phyloP scores from a whole-genome alignment of 2,888 invertebrate genomes.

The Octodonta nipae region DNA sequence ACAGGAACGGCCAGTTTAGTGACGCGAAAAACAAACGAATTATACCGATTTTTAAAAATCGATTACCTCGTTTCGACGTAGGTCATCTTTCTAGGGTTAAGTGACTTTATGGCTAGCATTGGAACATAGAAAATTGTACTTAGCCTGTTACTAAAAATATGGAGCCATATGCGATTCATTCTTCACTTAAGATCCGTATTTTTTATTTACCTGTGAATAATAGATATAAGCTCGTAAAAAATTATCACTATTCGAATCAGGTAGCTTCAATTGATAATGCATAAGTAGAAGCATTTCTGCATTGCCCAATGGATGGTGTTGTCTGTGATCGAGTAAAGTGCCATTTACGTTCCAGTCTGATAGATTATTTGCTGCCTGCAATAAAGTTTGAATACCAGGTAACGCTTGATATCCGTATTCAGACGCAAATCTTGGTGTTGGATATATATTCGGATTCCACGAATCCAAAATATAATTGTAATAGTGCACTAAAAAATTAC shows the following conservation, averaged over 20 bases:
- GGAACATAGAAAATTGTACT: too few species aligned
- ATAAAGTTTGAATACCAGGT: slow-evolving; percentile 59
- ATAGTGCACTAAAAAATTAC: slow-evolving; percentile 55
- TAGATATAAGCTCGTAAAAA: slow-evolving; percentile 61
- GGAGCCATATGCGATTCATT: too few species aligned
- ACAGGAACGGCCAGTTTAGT: too few species aligned
- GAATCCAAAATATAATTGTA: slow-evolving; percentile 74
- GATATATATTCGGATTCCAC: slow-evolving; percentile 68
- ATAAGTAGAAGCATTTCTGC: slow-evolving; percentile 49
- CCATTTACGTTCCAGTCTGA: slow-evolving; percentile 43
- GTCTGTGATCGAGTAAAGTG: slow-evolving; percentile 59
- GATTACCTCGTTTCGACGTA: too few species aligned
- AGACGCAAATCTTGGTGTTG: slow-evolving; percentile 75
- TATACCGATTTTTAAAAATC: too few species aligned
- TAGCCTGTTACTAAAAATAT: too few species aligned
- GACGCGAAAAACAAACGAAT: too few species aligned
- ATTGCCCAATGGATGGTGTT: slow-evolving; percentile 73
- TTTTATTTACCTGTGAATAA: slow-evolving; percentile 75
- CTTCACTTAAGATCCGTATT: too few species aligned
- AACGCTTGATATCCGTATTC: slow-evolving; percentile 93
- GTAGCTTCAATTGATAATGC: slow-evolving; percentile 46
- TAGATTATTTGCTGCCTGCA: slow-evolving; percentile 41
- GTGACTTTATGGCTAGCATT: too few species aligned
- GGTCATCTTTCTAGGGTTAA: too few species aligned
- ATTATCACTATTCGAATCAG: slow-evolving; percentile 36